A percentile compares a stretch with the other conserved stretches of the same genome.
These are phyloP conservation scores for Alosa alosa DNA, from an alignment of 2,113 vertebrate species.

Conservation along the genomic window DNA sequence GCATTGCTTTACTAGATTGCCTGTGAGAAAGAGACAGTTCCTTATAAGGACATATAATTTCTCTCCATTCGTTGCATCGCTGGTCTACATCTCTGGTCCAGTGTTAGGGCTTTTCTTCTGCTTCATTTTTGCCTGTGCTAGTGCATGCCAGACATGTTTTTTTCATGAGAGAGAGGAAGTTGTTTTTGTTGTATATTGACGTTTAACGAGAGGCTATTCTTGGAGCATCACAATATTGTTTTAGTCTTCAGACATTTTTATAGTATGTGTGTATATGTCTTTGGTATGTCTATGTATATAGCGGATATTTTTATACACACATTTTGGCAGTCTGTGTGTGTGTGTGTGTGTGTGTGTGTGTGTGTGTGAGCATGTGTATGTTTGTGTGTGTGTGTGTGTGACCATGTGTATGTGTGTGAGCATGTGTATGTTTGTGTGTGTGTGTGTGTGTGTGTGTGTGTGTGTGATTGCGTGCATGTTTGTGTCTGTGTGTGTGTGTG, in stretches of 20 bases:
- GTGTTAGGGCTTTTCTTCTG: not conserved
- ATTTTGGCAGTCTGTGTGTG: not conserved
- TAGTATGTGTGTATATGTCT: not conserved
- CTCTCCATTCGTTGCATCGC: not conserved
- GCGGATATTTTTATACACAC: not conserved
- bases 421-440: conserved; percentile 15
- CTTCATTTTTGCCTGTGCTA: not conserved
- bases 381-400: conserved; percentile 15
- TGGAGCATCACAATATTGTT: not conserved
- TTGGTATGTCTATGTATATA: not conserved
- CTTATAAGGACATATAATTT: not conserved
- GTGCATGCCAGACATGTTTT: not conserved
- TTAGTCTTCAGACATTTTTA: not conserved
- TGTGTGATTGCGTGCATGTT: conserved; percentile 13
- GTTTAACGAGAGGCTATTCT: not conserved
- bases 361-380: conserved; percentile 1
- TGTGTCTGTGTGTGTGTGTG: conserved; percentile 23
- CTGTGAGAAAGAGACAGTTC: not conserved
- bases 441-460: conserved; percentile 14
- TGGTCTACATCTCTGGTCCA: not conserved
- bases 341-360: not conserved
- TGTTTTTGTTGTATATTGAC: not conserved
- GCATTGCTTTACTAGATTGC: not conserved
- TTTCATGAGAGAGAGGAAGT: not conserved
- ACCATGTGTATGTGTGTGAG: conserved; percentile 3